A percentile compares a stretch with the other conserved stretches of the same genome.
Conservation (phyloP, 2,888 invertebrate species). For the Coelogynopora nodosa region DNA sequence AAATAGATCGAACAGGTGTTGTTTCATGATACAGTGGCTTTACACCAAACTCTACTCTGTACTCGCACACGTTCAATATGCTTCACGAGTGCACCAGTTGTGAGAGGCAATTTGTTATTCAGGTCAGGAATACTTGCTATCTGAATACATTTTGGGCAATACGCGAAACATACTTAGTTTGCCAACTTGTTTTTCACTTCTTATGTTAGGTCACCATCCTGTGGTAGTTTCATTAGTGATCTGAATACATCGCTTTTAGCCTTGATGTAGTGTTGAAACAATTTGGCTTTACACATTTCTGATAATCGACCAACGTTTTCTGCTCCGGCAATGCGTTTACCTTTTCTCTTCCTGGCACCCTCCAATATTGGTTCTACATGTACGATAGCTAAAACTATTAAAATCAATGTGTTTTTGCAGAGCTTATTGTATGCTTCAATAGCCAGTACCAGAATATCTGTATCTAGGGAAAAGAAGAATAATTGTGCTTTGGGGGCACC, state of each 20-base stretch:
- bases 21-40: not conserved
- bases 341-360: not conserved
- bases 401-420: not conserved
- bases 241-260: not conserved
- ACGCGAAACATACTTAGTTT: not conserved
- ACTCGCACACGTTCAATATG: constrained; percentile 2
- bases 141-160: not conserved
- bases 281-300: not conserved
- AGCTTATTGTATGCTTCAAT: not conserved
- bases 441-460: constrained; percentile 12
- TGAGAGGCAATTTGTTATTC: not conserved
- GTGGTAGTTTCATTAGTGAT: not conserved
- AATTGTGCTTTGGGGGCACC: constrained; percentile 17
- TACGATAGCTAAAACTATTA: not conserved
- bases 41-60: not conserved
- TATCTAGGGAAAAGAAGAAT: not conserved
- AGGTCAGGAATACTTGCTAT: constrained; percentile 1
- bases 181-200: not conserved
- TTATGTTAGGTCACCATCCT: not conserved
- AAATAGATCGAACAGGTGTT: not conserved
- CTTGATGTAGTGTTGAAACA: not conserved
- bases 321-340: constrained; percentile 3
- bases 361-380: not conserved
- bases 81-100: not conserved
- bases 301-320: constrained; percentile 10